Evolutionary conservation across 2,797 vertebrate genomes (phyloP), one percentile per base, ranked within the genome.

Genomic region (Pangasius djambal): DNA sequence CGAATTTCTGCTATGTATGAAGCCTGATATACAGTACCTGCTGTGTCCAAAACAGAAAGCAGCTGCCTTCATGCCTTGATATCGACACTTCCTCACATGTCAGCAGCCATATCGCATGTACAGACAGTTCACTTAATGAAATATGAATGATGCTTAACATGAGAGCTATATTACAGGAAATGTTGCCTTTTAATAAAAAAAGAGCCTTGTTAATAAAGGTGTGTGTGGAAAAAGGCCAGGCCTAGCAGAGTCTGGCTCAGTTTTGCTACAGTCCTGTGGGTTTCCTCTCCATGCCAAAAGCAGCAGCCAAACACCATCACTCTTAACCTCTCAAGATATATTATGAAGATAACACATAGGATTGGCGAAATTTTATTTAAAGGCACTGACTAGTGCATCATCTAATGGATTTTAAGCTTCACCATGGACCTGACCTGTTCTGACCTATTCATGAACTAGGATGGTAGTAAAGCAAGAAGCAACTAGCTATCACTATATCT

Each of bases 221-320:
- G 37, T 44, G 7, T n/a, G 59, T 65, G 59, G 22, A 83, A 48
- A 83, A 65, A 65, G 5, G 25, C 59, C 82, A 83, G 37, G 13
- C 57, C 57, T 25, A 40, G 48, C 59, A 83, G 25, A 65, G 65
- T 65, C 59, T 83, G 37, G 13, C 40, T 16, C 81, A 16, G 57
- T 44, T 16, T 37, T 79, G 20, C 48, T 55, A 34, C 4, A 44
- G 57, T 48, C 40, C 37, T 83, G 61, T 65, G 13, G 37, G 20
- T 65, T 83, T 65, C 13, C 10, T 18, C 3, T 65, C 25, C 6
- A n/a, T 65, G 59, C 37, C 82, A 84, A 67, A 67, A n/a, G 25
- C 61, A 48, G 37, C 82, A 84, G 82, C 63, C 63, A 50, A 84
- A 67, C 82, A 9, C 40, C 2, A 84, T 83, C 61, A 48, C 8